These are phyloP conservation scores for Monochamus saltuarius DNA, from an alignment of 1,140 invertebrate species.

Conservation along the genomic window DNA sequence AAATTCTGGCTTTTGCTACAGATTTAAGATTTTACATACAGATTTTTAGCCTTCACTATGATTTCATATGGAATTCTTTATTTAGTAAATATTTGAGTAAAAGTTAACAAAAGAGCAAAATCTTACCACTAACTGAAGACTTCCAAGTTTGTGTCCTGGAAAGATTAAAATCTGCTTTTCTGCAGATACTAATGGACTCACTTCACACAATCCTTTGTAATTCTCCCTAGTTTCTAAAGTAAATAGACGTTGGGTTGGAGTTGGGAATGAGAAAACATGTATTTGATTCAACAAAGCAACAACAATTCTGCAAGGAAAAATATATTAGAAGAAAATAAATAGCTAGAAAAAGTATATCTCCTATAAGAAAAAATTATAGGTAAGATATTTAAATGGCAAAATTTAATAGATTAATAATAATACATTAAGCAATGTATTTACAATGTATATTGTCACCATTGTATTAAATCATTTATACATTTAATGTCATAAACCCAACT, in stretches of 20 bases:
- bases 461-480: no score
- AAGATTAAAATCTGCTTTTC: constrained; percentile 77
- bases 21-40: no score
- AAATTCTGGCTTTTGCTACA: no score
- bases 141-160: constrained; percentile 80
- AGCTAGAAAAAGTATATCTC: constrained; percentile 3
- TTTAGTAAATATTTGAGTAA: background rate
- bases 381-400: no score
- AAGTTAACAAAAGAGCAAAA: background rate
- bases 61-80: no score
- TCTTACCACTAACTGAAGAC: constrained; percentile 75
- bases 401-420: no score
- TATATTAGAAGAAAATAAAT: background rate
- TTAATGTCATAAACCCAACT: no score
- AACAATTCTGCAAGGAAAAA: constrained; percentile 64
- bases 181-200: constrained; percentile 69
- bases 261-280: constrained; percentile 80
- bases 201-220: constrained; percentile 78
- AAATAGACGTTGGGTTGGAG: constrained; percentile 65
- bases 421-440: no score
- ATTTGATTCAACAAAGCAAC: constrained; percentile 78
- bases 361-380: no score
- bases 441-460: no score
- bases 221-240: constrained; percentile 79
- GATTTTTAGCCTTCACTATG: no score